Conservation (phyloP, 2,888 invertebrate species). For the Acanthosepion pharaonis region DNA sequence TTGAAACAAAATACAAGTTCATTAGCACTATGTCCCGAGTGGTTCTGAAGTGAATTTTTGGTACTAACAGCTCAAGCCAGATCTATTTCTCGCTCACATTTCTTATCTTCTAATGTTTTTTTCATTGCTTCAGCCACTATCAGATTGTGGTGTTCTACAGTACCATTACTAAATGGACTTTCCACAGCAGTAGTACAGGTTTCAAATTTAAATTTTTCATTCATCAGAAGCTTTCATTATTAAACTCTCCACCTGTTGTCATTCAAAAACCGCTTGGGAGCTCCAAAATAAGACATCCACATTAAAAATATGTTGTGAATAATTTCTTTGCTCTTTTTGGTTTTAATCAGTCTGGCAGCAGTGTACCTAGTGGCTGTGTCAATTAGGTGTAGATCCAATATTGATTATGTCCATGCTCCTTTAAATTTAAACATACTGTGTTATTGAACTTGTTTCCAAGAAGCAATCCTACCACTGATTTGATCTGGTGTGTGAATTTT, state of each 20-base stretch:
- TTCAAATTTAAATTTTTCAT: background rate
- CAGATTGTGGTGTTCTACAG: background rate
- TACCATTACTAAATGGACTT: background rate
- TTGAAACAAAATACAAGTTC: no score
- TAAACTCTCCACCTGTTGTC: background rate
- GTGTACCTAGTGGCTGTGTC: background rate
- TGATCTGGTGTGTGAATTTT: no score
- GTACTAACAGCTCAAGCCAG: no score
- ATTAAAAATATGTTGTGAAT: background rate
- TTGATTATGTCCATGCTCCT: background rate
- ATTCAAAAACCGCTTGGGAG: background rate
- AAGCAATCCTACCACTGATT: background rate
- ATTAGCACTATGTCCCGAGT: no score
- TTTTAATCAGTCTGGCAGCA: no score
- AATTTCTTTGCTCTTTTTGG: background rate
- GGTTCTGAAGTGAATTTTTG: no score
- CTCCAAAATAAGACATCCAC: background rate
- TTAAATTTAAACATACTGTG: background rate
- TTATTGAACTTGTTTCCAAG: background rate
- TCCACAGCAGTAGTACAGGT: background rate
- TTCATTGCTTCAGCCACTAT: no score
- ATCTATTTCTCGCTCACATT: no score
- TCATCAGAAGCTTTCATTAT: background rate
- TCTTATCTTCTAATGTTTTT: no score
- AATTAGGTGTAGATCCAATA: background rate